phyloP scores from a whole-genome alignment of 2,113 vertebrate genomes.

The Haemorhous mexicanus region DNA sequence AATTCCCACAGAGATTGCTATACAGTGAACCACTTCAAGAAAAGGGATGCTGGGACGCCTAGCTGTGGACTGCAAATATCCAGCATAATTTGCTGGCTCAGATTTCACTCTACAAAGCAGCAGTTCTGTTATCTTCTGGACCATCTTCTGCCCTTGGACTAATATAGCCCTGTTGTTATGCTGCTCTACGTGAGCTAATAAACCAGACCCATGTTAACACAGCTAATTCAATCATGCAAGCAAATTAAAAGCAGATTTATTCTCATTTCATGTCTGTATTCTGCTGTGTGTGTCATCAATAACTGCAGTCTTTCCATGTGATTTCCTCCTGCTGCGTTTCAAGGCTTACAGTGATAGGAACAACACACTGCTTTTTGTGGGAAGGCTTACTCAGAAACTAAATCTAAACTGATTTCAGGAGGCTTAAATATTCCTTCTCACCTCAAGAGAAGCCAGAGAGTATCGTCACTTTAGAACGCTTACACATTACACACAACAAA shows the following conservation, averaged over 20 bases:
- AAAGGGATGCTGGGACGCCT: background rate
- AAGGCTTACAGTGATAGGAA: background rate
- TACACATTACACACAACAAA: background rate
- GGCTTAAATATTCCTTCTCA: background rate
- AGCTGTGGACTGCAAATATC: background rate
- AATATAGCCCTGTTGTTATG: background rate
- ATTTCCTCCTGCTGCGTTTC: background rate
- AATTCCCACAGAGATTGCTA: background rate
- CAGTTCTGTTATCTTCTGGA: background rate
- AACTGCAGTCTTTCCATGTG: background rate
- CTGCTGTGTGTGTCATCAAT: background rate
- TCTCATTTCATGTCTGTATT: background rate
- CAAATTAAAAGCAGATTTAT: background rate
- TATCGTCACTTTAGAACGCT: background rate
- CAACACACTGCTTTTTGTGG: accelerated
- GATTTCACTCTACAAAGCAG: background rate
- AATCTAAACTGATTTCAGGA: background rate
- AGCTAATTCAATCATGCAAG: background rate
- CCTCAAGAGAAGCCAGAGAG: background rate
- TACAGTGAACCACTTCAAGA: background rate
- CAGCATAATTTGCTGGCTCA: background rate
- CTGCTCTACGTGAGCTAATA: background rate
- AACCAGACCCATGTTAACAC: background rate
- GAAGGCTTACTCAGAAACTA: background rate
- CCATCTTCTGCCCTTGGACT: background rate